Evolutionary conservation across 2,888 invertebrate species (phyloP), one percentile per base, ranked within the genome.

Genomic region (Plutella xylostella): DNA sequence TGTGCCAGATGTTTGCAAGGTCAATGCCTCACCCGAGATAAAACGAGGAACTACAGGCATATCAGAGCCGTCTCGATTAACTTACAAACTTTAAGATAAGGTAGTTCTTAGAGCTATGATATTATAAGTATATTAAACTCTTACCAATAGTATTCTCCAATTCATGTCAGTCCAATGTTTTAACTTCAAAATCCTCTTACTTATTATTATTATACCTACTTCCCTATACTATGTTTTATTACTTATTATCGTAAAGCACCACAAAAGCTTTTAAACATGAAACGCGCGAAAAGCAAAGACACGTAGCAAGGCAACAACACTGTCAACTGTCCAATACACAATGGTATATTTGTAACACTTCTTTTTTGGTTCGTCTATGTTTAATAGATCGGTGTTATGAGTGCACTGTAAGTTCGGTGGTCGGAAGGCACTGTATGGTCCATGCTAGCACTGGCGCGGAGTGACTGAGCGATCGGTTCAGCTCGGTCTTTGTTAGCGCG

Each of bases 221-320:
- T 52, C 56, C 48, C 51, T 40, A 43, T 14, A 42, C 5, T 31
- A n/a, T n/a, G n/a, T n/a, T n/a, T n/a, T n/a, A 14, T 30, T 28
- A 30, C 15, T 38, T 45, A 41, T 34, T 45, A 30, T 20, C 48
- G 45, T 63, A 61, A 78, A 80, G 80, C 80, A 82, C 79, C 78
- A 42, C 30, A 65, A 68, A 72, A 74, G 72, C 72, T 15, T 37
- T 69, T 65, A 58, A 63, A 72, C 58, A 64, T 70, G 65, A 71
- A 75, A 68, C 70, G 78, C 79, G 73, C n/a, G n/a, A 72, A 68
- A 71, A 80, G 75, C 78, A 78, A 82, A 79, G 82, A 80, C 82
- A 83, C 83, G 69, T 73, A 76, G 77, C 82, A 83, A 83, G 83
- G 83, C 83, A 82, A 80, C 80, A n/a, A n/a, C 28, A 28, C 28